Conservation (phyloP, 2,888 invertebrate species). For the Epirrhoe alternata region DNA sequence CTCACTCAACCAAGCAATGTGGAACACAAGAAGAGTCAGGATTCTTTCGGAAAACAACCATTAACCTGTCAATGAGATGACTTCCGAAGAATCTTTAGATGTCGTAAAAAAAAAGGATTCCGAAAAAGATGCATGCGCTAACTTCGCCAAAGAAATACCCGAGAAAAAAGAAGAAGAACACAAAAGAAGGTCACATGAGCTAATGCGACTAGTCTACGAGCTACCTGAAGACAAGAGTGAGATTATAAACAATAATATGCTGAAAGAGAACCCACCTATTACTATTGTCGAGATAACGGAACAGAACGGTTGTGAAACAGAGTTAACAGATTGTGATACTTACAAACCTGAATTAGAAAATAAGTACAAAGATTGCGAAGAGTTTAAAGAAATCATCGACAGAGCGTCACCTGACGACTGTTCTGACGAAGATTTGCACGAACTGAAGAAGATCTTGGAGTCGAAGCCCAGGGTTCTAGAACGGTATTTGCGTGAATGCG, state of each 20-base stretch:
- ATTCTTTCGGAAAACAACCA: conserved; percentile 43
- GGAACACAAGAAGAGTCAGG: conserved; percentile 47
- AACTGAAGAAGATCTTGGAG: conserved; percentile 71
- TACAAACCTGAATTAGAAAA: conserved; percentile 72
- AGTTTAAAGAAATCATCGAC: conserved; percentile 74
- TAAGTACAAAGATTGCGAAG: conserved; percentile 74
- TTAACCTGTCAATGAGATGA: conserved; percentile 69
- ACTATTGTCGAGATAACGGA: conserved; percentile 78
- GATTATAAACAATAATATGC: conserved; percentile 73
- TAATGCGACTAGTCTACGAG: conserved; percentile 81
- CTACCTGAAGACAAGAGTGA: conserved; percentile 72
- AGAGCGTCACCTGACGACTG: conserved; percentile 73
- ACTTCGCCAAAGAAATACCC: conserved; percentile 63
- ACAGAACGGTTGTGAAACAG: conserved; percentile 80
- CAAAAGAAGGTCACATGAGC: conserved; percentile 66
- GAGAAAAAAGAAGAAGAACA: conserved; percentile 65
- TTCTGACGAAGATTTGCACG: conserved; percentile 73
- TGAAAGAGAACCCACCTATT: conserved; percentile 79
- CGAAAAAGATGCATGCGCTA: conserved; percentile 67
- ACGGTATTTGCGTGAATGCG: conserved; percentile 91
- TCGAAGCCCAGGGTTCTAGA: conserved; percentile 89
- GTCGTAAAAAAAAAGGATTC: conserved; percentile 70
- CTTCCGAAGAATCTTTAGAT: conserved; percentile 79
- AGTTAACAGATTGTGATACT: conserved; percentile 69
- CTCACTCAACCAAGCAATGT: conserved; percentile 58